A percentile compares a stretch with the other conserved stretches of the same genome.
Conservation (phyloP, 2,797 vertebrate genomes). For the Melopsittacus undulatus region DNA sequence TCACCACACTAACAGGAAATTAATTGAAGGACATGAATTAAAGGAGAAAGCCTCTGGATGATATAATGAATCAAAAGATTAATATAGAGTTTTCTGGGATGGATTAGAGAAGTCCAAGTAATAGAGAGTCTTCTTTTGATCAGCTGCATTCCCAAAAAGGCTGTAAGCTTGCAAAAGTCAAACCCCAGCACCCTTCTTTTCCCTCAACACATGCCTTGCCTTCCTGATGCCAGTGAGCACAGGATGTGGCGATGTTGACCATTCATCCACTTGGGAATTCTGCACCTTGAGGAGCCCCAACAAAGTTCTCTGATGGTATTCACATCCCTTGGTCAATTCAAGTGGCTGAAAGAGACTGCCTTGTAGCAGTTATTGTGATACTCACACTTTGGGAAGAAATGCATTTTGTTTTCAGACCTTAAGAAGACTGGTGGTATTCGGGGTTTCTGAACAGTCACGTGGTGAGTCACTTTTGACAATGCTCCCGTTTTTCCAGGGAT, state of each 20-base stretch:
- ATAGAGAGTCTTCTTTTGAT: background rate
- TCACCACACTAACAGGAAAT: no score
- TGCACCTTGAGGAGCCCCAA: background rate
- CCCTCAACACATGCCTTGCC: background rate
- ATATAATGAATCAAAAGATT: background rate
- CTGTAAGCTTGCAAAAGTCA: fast-evolving
- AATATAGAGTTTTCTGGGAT: background rate
- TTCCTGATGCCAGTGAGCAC: background rate
- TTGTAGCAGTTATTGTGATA: fast-evolving
- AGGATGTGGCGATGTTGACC: background rate
- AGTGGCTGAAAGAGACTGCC: background rate
- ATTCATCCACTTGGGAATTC: background rate
- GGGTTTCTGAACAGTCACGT: background rate
- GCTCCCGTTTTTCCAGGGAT: background rate
- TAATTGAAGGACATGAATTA: background rate
- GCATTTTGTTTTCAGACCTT: background rate
- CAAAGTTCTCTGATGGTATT: background rate
- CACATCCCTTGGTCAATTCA: background rate
- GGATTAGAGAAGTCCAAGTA: background rate
- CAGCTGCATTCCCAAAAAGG: background rate
- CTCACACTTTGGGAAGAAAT: background rate
- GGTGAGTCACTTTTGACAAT: background rate
- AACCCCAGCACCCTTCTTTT: background rate
- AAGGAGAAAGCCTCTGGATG: background rate
- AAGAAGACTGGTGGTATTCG: background rate